phyloP scores from a whole-genome alignment of 2,888 invertebrate species.

The Amphipoea oculea region DNA sequence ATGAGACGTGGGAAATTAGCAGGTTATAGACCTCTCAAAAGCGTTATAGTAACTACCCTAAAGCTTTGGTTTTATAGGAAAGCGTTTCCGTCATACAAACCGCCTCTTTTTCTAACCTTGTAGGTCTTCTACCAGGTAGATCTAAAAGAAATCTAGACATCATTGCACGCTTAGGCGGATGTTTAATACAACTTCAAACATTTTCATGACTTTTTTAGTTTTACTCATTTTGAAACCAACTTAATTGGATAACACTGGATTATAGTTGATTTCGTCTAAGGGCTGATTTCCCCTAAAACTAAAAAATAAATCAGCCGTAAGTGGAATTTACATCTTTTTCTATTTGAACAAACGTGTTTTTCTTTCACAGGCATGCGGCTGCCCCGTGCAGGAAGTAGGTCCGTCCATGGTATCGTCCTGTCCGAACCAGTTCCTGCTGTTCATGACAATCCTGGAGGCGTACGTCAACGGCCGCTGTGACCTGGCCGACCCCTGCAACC shows the following conservation, averaged over 20 bases:
- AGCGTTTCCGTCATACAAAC: background rate
- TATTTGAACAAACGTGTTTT: background rate
- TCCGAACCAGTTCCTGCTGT: conserved; percentile 91
- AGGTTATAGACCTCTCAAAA: background rate
- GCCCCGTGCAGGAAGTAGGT: conserved; percentile 89
- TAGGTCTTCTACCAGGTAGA: background rate
- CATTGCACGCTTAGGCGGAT: background rate
- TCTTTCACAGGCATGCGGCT: conserved; percentile 86
- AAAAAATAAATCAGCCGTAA: background rate
- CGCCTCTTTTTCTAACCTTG: background rate
- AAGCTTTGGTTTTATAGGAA: background rate
- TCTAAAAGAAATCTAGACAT: background rate
- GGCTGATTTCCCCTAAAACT: no score
- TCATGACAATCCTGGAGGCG: conserved; percentile 92
- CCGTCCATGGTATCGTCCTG: conserved; percentile 91
- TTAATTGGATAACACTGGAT: no score
- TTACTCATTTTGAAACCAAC: no score
- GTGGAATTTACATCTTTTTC: background rate
- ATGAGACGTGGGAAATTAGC: background rate
- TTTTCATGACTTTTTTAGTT: no score
- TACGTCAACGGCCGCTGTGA: conserved; percentile 91
- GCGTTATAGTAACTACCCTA: background rate
- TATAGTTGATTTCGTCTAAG: background rate
- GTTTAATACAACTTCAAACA: no score
- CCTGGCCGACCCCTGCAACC: conserved; percentile 91